phyloP scores from a whole-genome alignment of 2,888 invertebrate genomes.

The Electrophaes corylata region DNA sequence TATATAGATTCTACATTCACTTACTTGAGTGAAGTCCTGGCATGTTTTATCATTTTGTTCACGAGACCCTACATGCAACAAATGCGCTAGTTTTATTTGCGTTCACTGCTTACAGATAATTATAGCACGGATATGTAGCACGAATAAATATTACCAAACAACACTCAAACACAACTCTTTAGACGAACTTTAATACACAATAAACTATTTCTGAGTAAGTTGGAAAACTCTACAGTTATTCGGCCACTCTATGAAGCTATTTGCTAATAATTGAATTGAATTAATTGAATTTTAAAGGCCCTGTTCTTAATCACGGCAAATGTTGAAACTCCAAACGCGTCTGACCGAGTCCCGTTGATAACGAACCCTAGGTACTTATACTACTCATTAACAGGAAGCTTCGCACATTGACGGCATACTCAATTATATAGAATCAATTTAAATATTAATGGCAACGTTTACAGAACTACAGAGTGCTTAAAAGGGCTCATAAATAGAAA shows the following conservation, averaged over 20 bases:
- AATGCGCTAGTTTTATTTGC: too few species aligned
- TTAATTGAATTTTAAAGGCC: background rate
- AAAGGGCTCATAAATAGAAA: slow-evolving; percentile 8
- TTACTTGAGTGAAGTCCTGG: too few species aligned
- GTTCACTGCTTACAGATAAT: too few species aligned
- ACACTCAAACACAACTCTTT: too few species aligned
- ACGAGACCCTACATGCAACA: too few species aligned
- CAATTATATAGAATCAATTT: slow-evolving; percentile 38
- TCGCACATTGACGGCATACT: slow-evolving; percentile 65
- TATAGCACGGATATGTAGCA: too few species aligned
- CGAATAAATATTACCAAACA: too few species aligned
- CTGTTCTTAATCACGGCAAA: slow-evolving; percentile 18
- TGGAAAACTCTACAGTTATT: background rate
- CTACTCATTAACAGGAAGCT: slow-evolving; percentile 73
- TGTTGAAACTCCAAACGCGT: slow-evolving; percentile 24
- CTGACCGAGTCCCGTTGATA: slow-evolving; percentile 35
- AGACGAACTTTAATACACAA: too few species aligned
- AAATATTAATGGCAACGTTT: slow-evolving; percentile 13
- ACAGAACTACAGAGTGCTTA: slow-evolving; percentile 15
- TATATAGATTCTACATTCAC: too few species aligned
- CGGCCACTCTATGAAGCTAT: background rate
- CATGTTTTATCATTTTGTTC: too few species aligned
- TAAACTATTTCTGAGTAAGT: too few species aligned
- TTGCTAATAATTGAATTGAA: background rate
- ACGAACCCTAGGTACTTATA: slow-evolving; percentile 45